Evolutionary conservation across 2,888 invertebrate genomes (phyloP), one percentile per base, ranked within the genome.

Genomic region (Agrochola lychnidis): DNA sequence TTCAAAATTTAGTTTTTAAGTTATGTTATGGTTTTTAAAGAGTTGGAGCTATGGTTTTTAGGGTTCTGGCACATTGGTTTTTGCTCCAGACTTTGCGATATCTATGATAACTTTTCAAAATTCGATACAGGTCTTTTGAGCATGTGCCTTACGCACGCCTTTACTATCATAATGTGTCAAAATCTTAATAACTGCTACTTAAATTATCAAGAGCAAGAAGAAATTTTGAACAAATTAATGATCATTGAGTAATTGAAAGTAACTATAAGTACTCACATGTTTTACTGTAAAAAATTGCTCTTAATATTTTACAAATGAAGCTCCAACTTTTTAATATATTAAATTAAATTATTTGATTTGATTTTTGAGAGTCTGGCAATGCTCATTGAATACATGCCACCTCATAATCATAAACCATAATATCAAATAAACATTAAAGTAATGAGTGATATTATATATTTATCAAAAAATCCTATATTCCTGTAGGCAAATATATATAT

Each of bases 1-100:
- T 96, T 96, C 96, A 87, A 96, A 96, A 96, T 96, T 96, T 96
- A 96, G 95, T 83, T 91, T 91, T 83, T 95, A 95, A 96, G 95
- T 87, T 85, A 68, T 83, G 62, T 78, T 79, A 80, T 80, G 69
- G 59, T 87, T 90, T 89, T 89, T 89, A 90, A 90, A 91, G 75
- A 87, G 91, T 91, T 89, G 87, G 72, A 89, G 88, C 79, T 74
- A 64, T 66, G 70, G 76, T 69, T 48, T 59, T 81, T 78, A 45
- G 51, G 70, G 66, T 79, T 76, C 40, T 83, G 71, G 71, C 64
- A 61, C 71, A 66, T 73, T 73, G 22, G n/a, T 53, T 25, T 69
- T 64, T 59, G 36, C 2, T n/a, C 14, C 12, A 30, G 4, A 36
- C 14, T 63, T 42, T 40, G 19, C 0, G 9, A 19, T 56, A 12